Conservation (phyloP, 2,113 vertebrate genomes). For the Notothenia coriiceps region DNA sequence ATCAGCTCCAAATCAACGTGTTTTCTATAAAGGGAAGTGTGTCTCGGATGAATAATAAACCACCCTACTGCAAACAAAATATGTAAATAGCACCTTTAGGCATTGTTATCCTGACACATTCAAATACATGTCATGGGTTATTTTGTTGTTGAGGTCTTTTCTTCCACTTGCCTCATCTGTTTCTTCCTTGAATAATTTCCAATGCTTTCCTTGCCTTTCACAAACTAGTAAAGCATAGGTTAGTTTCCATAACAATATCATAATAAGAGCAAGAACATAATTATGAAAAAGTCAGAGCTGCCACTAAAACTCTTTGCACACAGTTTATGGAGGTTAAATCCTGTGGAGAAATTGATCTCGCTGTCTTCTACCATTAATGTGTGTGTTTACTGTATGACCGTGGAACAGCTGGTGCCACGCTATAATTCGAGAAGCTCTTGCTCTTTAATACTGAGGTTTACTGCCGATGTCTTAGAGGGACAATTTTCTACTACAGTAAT, state of each 20-base stretch:
- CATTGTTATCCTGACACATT: neutral
- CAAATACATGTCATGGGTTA: neutral
- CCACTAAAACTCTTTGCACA: neutral
- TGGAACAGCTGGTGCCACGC: constrained; percentile 47
- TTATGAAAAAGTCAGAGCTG: neutral
- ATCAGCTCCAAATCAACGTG: constrained; percentile 6
- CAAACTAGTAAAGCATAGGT: neutral
- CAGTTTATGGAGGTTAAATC: constrained; percentile 1
- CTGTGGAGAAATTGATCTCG: constrained; percentile 9
- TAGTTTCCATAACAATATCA: neutral
- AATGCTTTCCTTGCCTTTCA: neutral
- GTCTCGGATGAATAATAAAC: constrained; percentile 11
- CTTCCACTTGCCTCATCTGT: neutral
- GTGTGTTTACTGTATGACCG: neutral
- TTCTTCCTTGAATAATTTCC: neutral
- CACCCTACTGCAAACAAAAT: neutral
- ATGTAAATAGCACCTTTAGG: neutral
- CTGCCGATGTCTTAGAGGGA: constrained; percentile 27
- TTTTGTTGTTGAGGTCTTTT: neutral
- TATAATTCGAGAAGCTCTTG: constrained; percentile 27
- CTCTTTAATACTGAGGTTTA: constrained; percentile 41
- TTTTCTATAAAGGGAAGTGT: constrained; percentile 9
- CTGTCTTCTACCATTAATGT: constrained; percentile 10
- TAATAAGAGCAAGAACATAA: neutral
- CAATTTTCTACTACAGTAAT: constrained; percentile 59